These are phyloP conservation scores for Apamea crenata DNA, from an alignment of 2,888 invertebrate species.

Conservation along the genomic window DNA sequence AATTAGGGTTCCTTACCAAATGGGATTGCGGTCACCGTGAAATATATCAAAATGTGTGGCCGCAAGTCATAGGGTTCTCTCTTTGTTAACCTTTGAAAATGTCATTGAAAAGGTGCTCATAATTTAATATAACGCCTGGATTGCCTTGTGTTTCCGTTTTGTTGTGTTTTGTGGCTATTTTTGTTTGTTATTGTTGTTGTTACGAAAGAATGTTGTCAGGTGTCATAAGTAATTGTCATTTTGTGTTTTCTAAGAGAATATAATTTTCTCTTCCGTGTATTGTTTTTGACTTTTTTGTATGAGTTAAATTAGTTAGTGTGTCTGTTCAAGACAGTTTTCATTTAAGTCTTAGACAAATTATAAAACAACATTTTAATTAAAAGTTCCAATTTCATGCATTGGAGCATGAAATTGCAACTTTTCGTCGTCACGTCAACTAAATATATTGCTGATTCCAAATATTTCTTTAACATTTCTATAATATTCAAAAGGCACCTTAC, in stretches of 20 bases:
- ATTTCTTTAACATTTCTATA: not conserved
- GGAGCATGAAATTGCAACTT: no score
- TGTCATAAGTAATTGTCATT: not conserved
- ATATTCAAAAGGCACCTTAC: not conserved
- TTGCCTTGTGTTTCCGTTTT: conserved; percentile 39
- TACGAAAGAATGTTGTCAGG: not conserved
- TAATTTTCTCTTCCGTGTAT: not conserved
- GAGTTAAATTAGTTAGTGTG: not conserved
- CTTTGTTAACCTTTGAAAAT: conserved; percentile 65
- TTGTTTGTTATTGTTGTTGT: conserved; percentile 1
- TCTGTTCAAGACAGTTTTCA: not conserved
- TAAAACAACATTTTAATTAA: not conserved
- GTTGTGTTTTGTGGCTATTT: conserved; percentile 24
- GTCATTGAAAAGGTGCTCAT: conserved; percentile 64
- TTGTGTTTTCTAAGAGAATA: conserved; percentile 1
- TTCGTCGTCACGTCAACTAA: not conserved
- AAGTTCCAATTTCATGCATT: not conserved
- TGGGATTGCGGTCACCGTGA: conserved; percentile 72
- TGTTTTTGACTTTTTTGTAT: not conserved
- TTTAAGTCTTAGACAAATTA: not conserved
- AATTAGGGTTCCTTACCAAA: conserved; percentile 71
- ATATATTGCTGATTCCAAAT: not conserved
- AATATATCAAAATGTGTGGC: conserved; percentile 69
- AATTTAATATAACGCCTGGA: conserved; percentile 63
- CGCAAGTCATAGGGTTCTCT: conserved; percentile 45